Conservation (phyloP, 2,113 vertebrate genomes). For the Neolamprologus modestus region DNA sequence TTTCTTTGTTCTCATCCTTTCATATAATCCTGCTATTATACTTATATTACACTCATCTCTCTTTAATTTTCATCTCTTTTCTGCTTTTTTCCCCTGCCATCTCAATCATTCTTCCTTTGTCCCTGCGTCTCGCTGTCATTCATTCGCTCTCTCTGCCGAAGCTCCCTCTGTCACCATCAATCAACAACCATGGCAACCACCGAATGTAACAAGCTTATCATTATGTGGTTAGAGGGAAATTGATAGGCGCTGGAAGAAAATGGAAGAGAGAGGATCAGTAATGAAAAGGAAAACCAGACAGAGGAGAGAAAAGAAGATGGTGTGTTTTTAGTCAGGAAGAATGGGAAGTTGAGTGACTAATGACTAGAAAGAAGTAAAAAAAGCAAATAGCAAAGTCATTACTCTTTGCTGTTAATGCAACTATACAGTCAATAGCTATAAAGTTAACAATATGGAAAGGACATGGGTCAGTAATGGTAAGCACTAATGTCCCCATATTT, state of each 20-base stretch:
- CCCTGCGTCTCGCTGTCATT: neutral
- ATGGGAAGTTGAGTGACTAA: conserved; percentile 4
- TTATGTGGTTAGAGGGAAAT: conserved; percentile 53
- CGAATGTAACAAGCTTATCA: conserved; percentile 56
- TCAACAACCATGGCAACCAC: conserved; percentile 63
- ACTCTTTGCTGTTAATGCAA: neutral
- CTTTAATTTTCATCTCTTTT: conserved; percentile 6
- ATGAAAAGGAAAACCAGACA: conserved; percentile 9
- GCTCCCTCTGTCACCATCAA: conserved; percentile 50
- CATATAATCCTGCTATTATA: neutral
- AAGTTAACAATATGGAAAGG: neutral
- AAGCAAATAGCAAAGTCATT: neutral
- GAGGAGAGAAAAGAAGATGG: neutral
- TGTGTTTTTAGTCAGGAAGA: neutral
- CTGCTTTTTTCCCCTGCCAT: neutral
- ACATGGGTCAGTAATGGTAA: neutral
- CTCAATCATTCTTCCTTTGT: conserved; percentile 7
- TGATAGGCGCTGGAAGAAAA: conserved; percentile 42
- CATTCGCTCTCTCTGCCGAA: neutral
- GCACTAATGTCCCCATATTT: neutral
- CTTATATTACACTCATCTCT: neutral
- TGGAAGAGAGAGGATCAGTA: conserved; percentile 27
- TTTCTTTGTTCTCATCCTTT: neutral
- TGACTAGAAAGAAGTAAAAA: neutral
- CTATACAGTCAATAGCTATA: neutral